Conservation (phyloP, 2,888 invertebrate species). For the Callimorpha dominula region DNA sequence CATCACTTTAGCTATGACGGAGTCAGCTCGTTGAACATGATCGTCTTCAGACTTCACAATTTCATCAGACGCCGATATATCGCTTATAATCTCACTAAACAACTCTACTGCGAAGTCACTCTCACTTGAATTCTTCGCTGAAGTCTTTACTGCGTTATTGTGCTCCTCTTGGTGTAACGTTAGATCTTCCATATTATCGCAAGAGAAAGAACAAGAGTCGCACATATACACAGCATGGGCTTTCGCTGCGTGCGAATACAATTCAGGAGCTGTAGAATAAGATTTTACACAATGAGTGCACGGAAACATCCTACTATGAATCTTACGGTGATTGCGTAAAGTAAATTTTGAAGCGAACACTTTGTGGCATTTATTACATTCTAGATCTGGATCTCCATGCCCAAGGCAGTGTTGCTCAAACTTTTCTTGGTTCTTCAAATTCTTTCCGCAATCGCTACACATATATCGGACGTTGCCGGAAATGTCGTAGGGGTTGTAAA, state of each 20-base stretch:
- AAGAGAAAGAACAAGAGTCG: conserved; percentile 60
- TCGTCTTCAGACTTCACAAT: conserved; percentile 24
- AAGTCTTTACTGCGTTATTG: conserved; percentile 12
- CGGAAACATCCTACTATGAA: conserved; percentile 69
- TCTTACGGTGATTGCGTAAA: conserved; percentile 74
- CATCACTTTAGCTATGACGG: conserved; percentile 75
- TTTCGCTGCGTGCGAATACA: conserved; percentile 65
- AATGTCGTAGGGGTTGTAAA: conserved; percentile 35
- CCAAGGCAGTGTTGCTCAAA: conserved; percentile 74
- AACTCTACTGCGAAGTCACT: conserved; percentile 53
- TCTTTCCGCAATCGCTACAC: conserved; percentile 75
- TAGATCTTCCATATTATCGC: conserved; percentile 54
- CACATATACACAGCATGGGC: conserved; percentile 67
- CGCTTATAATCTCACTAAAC: conserved; percentile 52
- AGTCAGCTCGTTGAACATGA: conserved; percentile 60
- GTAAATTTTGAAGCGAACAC: conserved; percentile 81
- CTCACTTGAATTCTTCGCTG: conserved; percentile 42
- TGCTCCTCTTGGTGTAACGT: conserved; percentile 56
- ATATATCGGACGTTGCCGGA: conserved; percentile 57
- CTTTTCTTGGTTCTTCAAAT: conserved; percentile 71
- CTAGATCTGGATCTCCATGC: conserved; percentile 80
- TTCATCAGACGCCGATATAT: conserved; percentile 43
- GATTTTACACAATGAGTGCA: conserved; percentile 70
- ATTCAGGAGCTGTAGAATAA: conserved; percentile 57
- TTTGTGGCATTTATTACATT: conserved; percentile 78